Evolutionary conservation across 1,140 invertebrate genomes (phyloP).

Genomic region (Trypoxylus dichotomus): DNA sequence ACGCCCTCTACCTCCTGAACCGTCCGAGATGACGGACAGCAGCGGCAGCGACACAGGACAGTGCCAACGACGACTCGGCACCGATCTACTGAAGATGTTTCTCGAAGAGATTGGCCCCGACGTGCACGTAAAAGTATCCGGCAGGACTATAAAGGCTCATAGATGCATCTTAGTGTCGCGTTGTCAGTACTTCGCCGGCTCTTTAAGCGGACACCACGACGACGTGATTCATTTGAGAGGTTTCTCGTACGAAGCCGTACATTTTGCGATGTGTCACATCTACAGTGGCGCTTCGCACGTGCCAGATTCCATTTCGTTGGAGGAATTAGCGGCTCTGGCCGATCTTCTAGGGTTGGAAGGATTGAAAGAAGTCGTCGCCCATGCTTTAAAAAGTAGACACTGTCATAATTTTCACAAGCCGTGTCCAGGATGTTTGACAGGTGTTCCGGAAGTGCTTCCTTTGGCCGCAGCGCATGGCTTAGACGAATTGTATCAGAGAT

Average conservation of each 20-base stretch:
- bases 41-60: constrained; percentile 23
- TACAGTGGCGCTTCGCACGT: constrained; percentile 87
- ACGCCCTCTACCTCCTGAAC: constrained; percentile 40
- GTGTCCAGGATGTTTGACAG: constrained; percentile 52
- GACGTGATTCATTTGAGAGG: constrained; percentile 77
- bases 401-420: constrained; percentile 90
- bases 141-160: constrained; percentile 78
- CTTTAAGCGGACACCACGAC: constrained; percentile 80
- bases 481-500: constrained; percentile 84
- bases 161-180: constrained; percentile 87
- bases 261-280: constrained; percentile 89
- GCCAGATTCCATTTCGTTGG: constrained; percentile 80
- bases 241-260: constrained; percentile 80
- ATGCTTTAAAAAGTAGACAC: constrained; percentile 82
- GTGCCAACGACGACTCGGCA: constrained; percentile 65
- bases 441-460: constrained; percentile 79
- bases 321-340: constrained; percentile 81
- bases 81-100: constrained; percentile 86
- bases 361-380: constrained; percentile 85
- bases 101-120: constrained; percentile 80
- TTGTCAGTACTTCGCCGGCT: constrained; percentile 89
- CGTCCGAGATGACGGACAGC: constrained; percentile 37
- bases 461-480: constrained; percentile 80
- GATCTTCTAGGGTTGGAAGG: constrained; percentile 88
- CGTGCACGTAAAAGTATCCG: constrained; percentile 78